phyloP scores from a whole-genome alignment of 2,888 invertebrate species.

The Sussaba pulchella region DNA sequence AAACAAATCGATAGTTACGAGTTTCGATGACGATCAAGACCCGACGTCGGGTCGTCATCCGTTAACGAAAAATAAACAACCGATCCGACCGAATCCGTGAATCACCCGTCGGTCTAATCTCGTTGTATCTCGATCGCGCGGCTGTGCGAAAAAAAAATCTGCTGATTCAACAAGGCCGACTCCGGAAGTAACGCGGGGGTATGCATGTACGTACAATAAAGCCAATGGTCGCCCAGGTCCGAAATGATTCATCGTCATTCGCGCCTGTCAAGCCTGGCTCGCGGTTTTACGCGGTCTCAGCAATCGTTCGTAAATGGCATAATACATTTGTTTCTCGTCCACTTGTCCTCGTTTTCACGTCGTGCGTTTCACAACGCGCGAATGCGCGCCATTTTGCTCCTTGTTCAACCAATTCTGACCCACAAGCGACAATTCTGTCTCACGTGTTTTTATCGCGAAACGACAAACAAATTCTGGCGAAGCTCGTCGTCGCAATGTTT shows the following conservation, averaged over 20 bases:
- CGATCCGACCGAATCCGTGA: constrained; percentile 10
- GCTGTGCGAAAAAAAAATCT: constrained; percentile 60
- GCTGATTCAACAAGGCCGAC: constrained; percentile 77
- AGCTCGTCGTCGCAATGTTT: background rate
- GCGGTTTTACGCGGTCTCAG: constrained; percentile 4
- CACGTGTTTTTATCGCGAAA: background rate
- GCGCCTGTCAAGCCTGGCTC: constrained; percentile 6
- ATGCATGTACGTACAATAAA: constrained; percentile 68
- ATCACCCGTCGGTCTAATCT: constrained; percentile 30
- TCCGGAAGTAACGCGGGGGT: constrained; percentile 74
- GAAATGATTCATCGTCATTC: constrained; percentile 64
- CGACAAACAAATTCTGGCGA: background rate
- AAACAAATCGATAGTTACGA: background rate
- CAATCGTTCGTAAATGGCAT: background rate
- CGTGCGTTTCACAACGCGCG: background rate
- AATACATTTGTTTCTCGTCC: background rate
- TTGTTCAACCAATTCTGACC: too few relatives aligned
- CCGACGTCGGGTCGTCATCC: constrained; percentile 11
- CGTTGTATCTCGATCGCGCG: constrained; percentile 42
- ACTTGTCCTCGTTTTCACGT: background rate
- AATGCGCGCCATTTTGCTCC: too few relatives aligned
- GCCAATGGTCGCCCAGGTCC: constrained; percentile 68
- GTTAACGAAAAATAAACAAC: constrained; percentile 4
- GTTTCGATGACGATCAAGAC: background rate
- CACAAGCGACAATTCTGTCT: too few relatives aligned